Base-by-base conservation (phyloP, 2,888 invertebrate genomes). In the Drosophila mercatorum region DNA sequence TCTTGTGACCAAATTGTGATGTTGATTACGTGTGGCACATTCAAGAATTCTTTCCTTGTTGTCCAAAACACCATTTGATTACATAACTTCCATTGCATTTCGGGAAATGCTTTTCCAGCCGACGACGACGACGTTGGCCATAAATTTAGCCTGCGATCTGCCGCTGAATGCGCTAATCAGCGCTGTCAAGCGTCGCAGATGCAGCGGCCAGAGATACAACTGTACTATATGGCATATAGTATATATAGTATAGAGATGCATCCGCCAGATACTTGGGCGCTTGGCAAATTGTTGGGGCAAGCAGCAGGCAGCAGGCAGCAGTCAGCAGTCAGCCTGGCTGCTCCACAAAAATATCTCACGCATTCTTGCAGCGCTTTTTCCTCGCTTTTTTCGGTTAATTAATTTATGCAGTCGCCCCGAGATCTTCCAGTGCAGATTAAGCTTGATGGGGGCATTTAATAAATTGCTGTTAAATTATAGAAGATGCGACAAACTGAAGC, bases 351-450 rank as follows among this genome's bases (percentile, higher is more conserved):
- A 77, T 74, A 80, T 88, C 78, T 86, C 75, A 79, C 81, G 74
- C 86, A 83, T 80, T 86, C 84, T 63, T 76, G 47, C 49, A 66
- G 7, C 65, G 52, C 47, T 57, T 47, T 63, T 55, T 68, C n/a
- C 58, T 22, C 22, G 34, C 61, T 60, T 22, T 43, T 72, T 73
- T 38, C 58, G 58, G 74, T 63, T 63, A 85, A 88, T 88, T 86
- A 88, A 88, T 88, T 86, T 88, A 86, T 86, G 80, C 87, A 88
- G 84, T 79, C 79, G 68, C 69, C 74, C 61, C 52, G 52, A 80
- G 82, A 83, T 86, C 75, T 77, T 80, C 75, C 80, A 75, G 65
- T 73, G 77, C 88, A 86, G 86, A 86, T 88, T 84, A 86, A 80
- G 73, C 67, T 73, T 67, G 64, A 49, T 67, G 81, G 53, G 65